These are phyloP conservation scores for Nephotettix cincticeps DNA, from an alignment of 1,140 invertebrate genomes.

Conservation along the genomic window DNA sequence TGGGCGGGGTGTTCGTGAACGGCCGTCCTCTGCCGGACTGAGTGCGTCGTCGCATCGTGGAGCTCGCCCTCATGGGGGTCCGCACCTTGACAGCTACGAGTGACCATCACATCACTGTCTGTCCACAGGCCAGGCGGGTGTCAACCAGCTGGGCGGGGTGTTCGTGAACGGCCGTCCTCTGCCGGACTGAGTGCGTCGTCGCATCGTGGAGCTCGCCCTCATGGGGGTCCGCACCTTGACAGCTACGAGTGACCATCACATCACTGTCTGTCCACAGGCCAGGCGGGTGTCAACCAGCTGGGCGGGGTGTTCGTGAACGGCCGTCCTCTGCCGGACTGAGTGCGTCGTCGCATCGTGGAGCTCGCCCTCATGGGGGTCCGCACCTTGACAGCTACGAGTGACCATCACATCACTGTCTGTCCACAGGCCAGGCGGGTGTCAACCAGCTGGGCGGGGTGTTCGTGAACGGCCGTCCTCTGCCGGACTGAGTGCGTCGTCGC, in stretches of 20 bases:
- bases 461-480: constrained; percentile 92
- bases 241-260: too few species aligned
- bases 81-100: too few species aligned
- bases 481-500: constrained; percentile 89
- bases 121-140: constrained; percentile 88
- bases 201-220: constrained; percentile 92
- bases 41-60: constrained; percentile 90
- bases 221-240: constrained; percentile 89
- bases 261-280: constrained; percentile 67
- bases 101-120: constrained; percentile 56
- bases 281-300: constrained; percentile 93
- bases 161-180: constrained; percentile 95
- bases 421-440: constrained; percentile 85
- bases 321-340: constrained; percentile 89
- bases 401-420: too few species aligned
- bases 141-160: constrained; percentile 94
- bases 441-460: constrained; percentile 96
- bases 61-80: constrained; percentile 88
- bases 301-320: constrained; percentile 97
- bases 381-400: too few species aligned
- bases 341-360: constrained; percentile 91
- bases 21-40: constrained; percentile 93
- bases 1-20: constrained; percentile 95
- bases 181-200: constrained; percentile 90
- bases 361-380: constrained; percentile 88